These are phyloP conservation scores for Ypsolopha sequella DNA, from an alignment of 2,888 invertebrate genomes.

Conservation along the genomic window DNA sequence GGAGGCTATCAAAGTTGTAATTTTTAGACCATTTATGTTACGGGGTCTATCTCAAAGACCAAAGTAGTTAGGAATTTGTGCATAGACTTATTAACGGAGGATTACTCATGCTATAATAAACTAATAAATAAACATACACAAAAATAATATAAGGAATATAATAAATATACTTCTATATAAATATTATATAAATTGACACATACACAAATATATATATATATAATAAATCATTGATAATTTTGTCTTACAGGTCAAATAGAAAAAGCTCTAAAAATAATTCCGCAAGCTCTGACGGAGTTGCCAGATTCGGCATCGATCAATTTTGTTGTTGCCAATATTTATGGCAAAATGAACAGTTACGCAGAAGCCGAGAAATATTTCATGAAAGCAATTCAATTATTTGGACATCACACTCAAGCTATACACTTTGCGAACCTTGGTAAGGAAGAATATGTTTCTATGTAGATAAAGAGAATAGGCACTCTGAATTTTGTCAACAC, in stretches of 20 bases:
- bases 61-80: too few species aligned
- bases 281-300: constrained; percentile 76
- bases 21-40: too few species aligned
- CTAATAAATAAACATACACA: too few species aligned
- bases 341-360: constrained; percentile 85
- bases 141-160: too few species aligned
- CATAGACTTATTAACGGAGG: too few species aligned
- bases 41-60: too few species aligned
- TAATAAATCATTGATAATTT: neutral
- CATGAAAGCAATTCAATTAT: constrained; percentile 77
- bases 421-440: constrained; percentile 92
- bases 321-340: constrained; percentile 90
- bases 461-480: neutral
- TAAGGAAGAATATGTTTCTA: constrained; percentile 45
- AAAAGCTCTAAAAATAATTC: constrained; percentile 78
- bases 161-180: too few species aligned
- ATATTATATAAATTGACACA: too few species aligned
- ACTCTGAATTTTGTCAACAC: neutral
- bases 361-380: constrained; percentile 87
- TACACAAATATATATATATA: neutral
- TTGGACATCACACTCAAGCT: constrained; percentile 73
- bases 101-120: too few species aligned
- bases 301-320: constrained; percentile 83
- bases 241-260: constrained; percentile 68
- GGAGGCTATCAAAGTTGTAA: too few species aligned